Base-by-base conservation (phyloP, 2,113 vertebrate species). In the Nymphicus hollandicus region DNA sequence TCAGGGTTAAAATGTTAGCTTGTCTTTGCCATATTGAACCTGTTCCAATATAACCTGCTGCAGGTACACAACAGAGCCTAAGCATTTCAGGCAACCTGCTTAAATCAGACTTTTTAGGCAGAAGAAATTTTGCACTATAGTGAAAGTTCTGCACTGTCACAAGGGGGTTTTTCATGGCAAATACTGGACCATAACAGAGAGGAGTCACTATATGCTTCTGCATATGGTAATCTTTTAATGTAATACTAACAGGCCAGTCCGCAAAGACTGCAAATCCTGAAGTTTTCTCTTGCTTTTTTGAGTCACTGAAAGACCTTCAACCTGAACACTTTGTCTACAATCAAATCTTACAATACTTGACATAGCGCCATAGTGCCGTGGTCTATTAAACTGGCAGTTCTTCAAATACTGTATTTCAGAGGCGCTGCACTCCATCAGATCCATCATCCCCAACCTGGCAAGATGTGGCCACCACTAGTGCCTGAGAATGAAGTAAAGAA, bases 281-380 rank as follows among this genome's bases (percentile, higher is more conserved):
- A 10, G 37, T 81, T 41, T 74, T 71, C 44, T 70, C 24, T n/a
- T 63, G 13, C 14, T 77, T 3, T 0, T 73, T 90, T 70, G 25
- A 69, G 0, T 68, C 60, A 43, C 0, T 49, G 44, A 24, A 80
- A 44, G 33, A 50, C 9, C 6, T 81, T 58, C 55, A 55, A 19
- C 9, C 7, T 55, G n/a, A 23, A 53, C 15, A 13, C 5, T 68
- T 91, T 33, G 16, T 33, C 43, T 79, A 7, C 17, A 60, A 33
- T 16, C 33, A 46, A 3, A 49, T 50, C 60, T 84, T 53, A 46
- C 44, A 66, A 66, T 41, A 14, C 2, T 55, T 89, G 37, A 18
- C 44, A 13, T 2, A 39, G 31, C 4, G 4, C 23, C 5, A 2
- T 79, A 43, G 17, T 3, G 0, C 9, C n/a, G 18, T 27, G 39